Evolutionary conservation across 2,113 vertebrate genomes (phyloP), one percentile per base, ranked within the genome.

Genomic region (Indri indri): DNA sequence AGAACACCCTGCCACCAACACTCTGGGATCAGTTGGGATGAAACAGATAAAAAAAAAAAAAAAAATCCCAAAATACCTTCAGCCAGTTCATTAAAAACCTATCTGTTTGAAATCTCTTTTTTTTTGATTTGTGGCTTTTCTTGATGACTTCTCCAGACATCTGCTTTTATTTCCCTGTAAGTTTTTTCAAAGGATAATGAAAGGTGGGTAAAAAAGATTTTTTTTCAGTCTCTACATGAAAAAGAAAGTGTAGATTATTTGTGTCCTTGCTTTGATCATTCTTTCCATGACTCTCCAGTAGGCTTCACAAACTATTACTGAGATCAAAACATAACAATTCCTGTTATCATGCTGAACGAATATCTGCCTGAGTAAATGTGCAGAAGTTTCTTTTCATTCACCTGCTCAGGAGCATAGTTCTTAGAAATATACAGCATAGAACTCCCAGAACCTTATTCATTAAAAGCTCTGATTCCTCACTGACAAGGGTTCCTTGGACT

Each of bases 61-160:
- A 52, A 80, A 70, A 1, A 47, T 4, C 52, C 61, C n/a, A 27
- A 61, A 76, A 12, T 74, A 88, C 27, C 17, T 97, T 16, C 30
- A 94, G 50, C 65, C 42, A 93, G 68, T 96, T 97, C 88, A 96
- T 96, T 94, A 90, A 97, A 98, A 93, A 91, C 59, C 54, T 88
- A 81, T 86, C 65, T 98, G 71, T 96, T 98, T 95, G 93, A 97
- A 98, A 88, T 97, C 84, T 87, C 74, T 97, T 23, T 77, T 97
- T 25, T 77, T 84, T 42, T 86, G 74, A 96, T 97, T 98, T 98
- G 57, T 93, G 91, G 32, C 68, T 98, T 97, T 97, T 95, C 34
- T 97, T 79, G 85, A 97, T 74, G 70, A 57, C 92, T 98, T 91
- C 94, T 97, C 74, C 82, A 97, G 96, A 97, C 91, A 98, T 81